Conservation (phyloP, 2,888 invertebrate species). For the Vesta saturnalis region DNA sequence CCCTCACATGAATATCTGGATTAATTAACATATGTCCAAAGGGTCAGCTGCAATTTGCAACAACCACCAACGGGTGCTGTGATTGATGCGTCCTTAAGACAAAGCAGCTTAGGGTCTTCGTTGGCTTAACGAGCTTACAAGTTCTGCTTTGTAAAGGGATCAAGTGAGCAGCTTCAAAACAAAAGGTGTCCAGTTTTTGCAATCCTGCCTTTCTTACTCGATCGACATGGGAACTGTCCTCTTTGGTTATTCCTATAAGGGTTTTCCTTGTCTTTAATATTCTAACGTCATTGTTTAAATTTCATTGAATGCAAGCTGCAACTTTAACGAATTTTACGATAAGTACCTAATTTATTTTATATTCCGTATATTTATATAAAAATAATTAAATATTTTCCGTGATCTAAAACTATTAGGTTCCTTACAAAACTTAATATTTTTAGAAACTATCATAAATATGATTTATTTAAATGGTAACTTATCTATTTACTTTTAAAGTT, state of each 20-base stretch:
- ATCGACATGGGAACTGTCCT: conserved; percentile 46
- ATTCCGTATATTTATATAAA: too few species aligned
- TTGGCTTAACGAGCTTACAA: conserved; percentile 45
- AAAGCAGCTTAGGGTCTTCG: conserved; percentile 48
- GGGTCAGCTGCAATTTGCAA: conserved; percentile 47
- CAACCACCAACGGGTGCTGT: conserved; percentile 33
- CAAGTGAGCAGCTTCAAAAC: conserved; percentile 55
- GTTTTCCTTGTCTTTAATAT: conserved; percentile 25
- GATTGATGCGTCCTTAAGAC: conserved; percentile 50
- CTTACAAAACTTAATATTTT: background rate
- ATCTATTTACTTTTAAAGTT: background rate
- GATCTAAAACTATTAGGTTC: background rate
- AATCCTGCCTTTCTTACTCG: conserved; percentile 46
- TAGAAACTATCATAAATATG: background rate
- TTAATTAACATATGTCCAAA: conserved; percentile 53
- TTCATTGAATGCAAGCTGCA: conserved; percentile 1
- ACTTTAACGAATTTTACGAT: background rate
- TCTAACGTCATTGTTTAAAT: conserved; percentile 29
- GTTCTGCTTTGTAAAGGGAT: conserved; percentile 52
- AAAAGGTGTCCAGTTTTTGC: conserved; percentile 57
- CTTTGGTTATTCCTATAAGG: conserved; percentile 36
- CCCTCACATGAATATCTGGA: conserved; percentile 32
- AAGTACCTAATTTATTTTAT: background rate
- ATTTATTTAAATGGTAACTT: background rate
- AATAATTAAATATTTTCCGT: background rate